These are phyloP conservation scores for Petrolisthes cinctipes DNA, from an alignment of 2,888 invertebrate genomes.

Conservation along the genomic window DNA sequence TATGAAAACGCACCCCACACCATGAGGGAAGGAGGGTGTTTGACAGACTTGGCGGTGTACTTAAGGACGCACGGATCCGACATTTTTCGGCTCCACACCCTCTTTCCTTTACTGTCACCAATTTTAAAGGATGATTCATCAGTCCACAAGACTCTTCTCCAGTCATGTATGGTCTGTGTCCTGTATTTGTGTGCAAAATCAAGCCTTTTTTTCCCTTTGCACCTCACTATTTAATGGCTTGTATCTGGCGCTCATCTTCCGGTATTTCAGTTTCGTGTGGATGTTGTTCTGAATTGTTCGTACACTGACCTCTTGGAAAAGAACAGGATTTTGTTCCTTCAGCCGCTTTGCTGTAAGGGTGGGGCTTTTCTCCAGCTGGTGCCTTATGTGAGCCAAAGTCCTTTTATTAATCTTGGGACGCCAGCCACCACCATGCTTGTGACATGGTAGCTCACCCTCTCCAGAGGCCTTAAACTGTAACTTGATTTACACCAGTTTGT, in stretches of 20 bases:
- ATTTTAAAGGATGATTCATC: conserved; percentile 12
- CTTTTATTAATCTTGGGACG: no score
- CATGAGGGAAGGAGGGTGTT: conserved; percentile 11
- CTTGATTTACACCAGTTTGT: no score
- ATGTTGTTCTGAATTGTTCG: no score
- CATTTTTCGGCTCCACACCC: not conserved
- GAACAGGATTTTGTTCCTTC: no score
- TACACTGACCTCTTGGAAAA: no score
- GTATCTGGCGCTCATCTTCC: not conserved
- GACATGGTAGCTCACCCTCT: no score
- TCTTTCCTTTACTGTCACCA: not conserved
- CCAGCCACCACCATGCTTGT: no score
- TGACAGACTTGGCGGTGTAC: not conserved
- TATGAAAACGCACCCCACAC: not conserved
- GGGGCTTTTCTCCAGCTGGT: no score
- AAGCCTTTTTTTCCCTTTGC: not conserved
- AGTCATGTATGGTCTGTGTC: not conserved
- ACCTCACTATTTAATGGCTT: not conserved
- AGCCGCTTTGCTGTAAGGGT: no score
- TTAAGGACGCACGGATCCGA: not conserved
- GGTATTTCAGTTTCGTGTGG: no score
- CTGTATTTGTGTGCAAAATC: conserved; percentile 17
- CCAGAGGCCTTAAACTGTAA: no score
- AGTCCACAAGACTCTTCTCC: conserved; percentile 9
- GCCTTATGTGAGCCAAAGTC: no score